Evolutionary conservation across 2,888 invertebrate genomes (phyloP).

Genomic region (Cataglyphis rosenhaueri): DNA sequence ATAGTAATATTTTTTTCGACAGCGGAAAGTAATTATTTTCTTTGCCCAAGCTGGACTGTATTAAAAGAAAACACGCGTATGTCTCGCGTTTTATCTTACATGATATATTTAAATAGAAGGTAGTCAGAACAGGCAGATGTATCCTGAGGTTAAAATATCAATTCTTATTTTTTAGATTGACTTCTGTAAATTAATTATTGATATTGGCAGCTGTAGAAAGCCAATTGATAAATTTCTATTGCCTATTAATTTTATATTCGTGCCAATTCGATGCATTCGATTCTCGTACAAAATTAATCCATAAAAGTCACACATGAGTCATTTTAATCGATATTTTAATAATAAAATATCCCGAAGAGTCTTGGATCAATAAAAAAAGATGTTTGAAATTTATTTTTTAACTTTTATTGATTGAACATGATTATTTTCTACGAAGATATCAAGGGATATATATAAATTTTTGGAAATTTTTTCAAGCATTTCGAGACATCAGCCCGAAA

Average conservation of each 20-base stretch:
- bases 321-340: too few species aligned
- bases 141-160: neutral
- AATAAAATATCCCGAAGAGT: too few species aligned
- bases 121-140: neutral
- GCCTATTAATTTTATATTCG: slow-evolving; percentile 21
- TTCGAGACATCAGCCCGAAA: too few species aligned
- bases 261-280: slow-evolving; percentile 1
- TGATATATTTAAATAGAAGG: neutral
- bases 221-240: slow-evolving; percentile 1
- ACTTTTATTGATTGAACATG: too few species aligned
- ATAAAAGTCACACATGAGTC: too few species aligned
- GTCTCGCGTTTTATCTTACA: neutral
- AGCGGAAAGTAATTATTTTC: neutral
- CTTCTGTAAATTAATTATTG: neutral
- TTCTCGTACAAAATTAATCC: slow-evolving; percentile 13
- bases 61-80: neutral
- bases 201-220: slow-evolving; percentile 3
- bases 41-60: neutral
- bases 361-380: too few species aligned
- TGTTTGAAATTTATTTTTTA: too few species aligned
- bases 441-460: too few species aligned
- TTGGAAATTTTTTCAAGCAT: too few species aligned
- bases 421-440: too few species aligned
- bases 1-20: slow-evolving; percentile 18
- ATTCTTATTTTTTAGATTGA: neutral